Percentiles rank a stretch among this genome's conserved stretches.
phyloP scores from a whole-genome alignment of 1,140 invertebrate genomes.

The Glossosoma conforme region DNA sequence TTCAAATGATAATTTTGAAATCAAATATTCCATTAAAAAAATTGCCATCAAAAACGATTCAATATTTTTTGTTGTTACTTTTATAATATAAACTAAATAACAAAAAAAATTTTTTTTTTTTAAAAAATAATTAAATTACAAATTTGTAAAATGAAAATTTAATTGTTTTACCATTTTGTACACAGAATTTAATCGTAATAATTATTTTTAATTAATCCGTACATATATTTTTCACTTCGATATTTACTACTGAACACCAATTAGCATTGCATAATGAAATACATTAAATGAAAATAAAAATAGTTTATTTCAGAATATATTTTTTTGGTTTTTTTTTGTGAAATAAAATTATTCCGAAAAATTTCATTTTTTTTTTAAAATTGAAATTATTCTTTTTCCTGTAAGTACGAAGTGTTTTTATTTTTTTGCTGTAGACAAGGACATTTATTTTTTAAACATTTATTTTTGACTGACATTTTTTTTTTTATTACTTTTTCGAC shows the following conservation, averaged over 20 bases:
- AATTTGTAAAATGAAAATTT: slow-evolving; percentile 10
- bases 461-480: slow-evolving; percentile 6
- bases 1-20: not conserved
- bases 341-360: no score
- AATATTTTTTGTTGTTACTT: not conserved
- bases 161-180: no score
- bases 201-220: slow-evolving; percentile 5
- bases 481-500: slow-evolving; percentile 11
- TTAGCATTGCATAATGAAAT: slow-evolving; percentile 28
- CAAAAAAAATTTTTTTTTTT: slow-evolving; percentile 12
- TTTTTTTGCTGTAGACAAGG: slow-evolving; percentile 4
- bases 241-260: slow-evolving; percentile 26
- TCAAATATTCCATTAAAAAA: no score
- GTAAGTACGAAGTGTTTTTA: slow-evolving; percentile 2
- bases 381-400: slow-evolving; percentile 1
- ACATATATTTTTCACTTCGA: slow-evolving; percentile 10
- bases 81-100: slow-evolving; percentile 1
- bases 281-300: slow-evolving; percentile 1
- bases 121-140: slow-evolving; percentile 15
- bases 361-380: not conserved
- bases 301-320: not conserved
- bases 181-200: slow-evolving; percentile 2
- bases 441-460: slow-evolving; percentile 9
- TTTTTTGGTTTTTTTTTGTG: not conserved
- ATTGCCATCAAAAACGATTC: not conserved